Conservation (phyloP, 2,797 vertebrate species). For the Prionace glauca region DNA sequence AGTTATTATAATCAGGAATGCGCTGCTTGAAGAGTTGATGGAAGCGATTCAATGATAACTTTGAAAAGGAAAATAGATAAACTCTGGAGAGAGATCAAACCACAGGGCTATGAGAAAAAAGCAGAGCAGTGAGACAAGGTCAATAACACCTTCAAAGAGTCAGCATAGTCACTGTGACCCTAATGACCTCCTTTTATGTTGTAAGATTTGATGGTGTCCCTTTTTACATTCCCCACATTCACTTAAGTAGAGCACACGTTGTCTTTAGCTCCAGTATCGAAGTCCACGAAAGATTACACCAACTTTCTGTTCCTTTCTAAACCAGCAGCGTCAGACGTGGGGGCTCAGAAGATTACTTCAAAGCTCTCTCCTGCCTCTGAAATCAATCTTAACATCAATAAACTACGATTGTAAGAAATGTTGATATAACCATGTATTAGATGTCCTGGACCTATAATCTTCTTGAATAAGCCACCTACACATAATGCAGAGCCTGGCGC, state of each 20-base stretch:
- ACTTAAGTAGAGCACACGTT: not conserved
- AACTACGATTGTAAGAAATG: conserved; percentile 9
- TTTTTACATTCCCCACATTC: not conserved
- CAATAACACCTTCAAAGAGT: not conserved
- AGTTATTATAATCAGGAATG: not conserved
- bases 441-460: not conserved
- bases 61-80: not conserved
- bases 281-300: not conserved
- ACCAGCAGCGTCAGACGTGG: not conserved
- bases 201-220: not conserved
- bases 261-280: not conserved
- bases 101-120: not conserved
- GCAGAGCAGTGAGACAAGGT: not conserved
- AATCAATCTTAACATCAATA: conserved; percentile 15
- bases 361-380: conserved; percentile 18
- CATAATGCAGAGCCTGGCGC: not conserved
- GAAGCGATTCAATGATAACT: not conserved
- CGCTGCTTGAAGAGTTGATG: not conserved
- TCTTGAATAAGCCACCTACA: conserved; percentile 1
- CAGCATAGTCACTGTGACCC: not conserved
- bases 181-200: not conserved
- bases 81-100: not conserved
- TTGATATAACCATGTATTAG: conserved; percentile 12
- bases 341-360: not conserved
- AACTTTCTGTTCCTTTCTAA: not conserved